A percentile compares a stretch with the other conserved stretches of the same genome.
Conservation (phyloP, 2,797 vertebrate genomes). For the Myiotriccus ornatus region DNA sequence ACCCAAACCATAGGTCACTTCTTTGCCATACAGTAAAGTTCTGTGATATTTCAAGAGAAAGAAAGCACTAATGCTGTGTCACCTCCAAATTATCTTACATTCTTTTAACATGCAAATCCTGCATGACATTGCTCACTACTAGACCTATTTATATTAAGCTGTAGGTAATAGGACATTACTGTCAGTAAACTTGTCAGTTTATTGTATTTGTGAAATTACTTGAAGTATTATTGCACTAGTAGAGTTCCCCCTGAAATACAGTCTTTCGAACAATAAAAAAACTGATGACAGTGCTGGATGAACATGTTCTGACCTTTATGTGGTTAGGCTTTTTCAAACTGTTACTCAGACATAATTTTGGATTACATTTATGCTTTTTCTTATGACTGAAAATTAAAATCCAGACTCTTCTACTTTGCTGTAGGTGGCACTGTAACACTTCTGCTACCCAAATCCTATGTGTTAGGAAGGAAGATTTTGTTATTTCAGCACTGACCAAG, state of each 20-base stretch:
- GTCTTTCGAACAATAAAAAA: not conserved
- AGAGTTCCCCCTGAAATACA: not conserved
- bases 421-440: slow-evolving; percentile 34
- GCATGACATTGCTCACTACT: not conserved
- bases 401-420: not conserved
- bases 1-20: not conserved
- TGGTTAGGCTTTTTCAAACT: not conserved
- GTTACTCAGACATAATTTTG: not conserved
- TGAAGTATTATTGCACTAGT: not conserved
- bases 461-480: not conserved
- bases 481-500: not conserved
- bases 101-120: not conserved
- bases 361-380: not conserved
- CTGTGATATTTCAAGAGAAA: not conserved
- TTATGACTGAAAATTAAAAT: not conserved
- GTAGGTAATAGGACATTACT: not conserved
- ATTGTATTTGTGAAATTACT: not conserved
- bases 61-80: not conserved
- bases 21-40: not conserved
- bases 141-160: not conserved
- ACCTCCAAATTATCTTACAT: not conserved
- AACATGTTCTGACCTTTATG: not conserved
- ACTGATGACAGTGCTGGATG: not conserved
- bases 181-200: not conserved
- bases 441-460: not conserved